A percentile compares a stretch with the other conserved stretches of the same genome.
Conservation (phyloP, 2,113 vertebrate genomes). For the Trogon surrucura region DNA sequence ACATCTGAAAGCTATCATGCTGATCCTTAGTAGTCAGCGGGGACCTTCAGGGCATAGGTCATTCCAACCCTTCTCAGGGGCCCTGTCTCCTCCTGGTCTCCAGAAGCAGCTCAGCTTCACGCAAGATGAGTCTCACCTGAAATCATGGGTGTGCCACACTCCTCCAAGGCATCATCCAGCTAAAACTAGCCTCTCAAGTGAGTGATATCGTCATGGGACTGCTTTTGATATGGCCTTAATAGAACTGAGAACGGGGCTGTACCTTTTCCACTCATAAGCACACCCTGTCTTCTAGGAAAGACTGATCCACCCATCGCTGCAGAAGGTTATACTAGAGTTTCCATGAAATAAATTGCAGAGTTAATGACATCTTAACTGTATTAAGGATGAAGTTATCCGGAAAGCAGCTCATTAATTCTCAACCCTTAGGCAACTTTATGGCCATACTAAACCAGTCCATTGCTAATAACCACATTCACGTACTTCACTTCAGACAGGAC, state of each 20-base stretch:
- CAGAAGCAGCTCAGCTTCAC: not conserved
- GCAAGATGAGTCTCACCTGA: not conserved
- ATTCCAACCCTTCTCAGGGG: not conserved
- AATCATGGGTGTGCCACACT: not conserved
- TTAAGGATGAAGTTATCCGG: not conserved
- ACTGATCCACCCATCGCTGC: not conserved
- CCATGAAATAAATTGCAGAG: not conserved
- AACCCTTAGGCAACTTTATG: not conserved
- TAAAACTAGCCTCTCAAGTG: not conserved
- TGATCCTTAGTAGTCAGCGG: not conserved
- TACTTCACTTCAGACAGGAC: conserved; percentile 91
- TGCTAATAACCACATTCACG: conserved; percentile 27
- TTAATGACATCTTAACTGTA: not conserved
- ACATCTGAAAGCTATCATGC: not conserved
- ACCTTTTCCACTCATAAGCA: not conserved
- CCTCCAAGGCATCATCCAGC: not conserved
- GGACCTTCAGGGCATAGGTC: not conserved
- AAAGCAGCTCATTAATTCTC: not conserved
- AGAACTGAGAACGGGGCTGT: not conserved
- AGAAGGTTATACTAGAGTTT: not conserved
- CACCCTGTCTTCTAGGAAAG: not conserved
- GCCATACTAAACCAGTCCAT: not conserved
- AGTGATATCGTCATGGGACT: not conserved
- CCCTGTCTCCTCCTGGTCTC: not conserved
- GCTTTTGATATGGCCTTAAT: not conserved